Evolutionary conservation across 2,113 vertebrate species (phyloP).

Genomic region (Hippolais icterina): DNA sequence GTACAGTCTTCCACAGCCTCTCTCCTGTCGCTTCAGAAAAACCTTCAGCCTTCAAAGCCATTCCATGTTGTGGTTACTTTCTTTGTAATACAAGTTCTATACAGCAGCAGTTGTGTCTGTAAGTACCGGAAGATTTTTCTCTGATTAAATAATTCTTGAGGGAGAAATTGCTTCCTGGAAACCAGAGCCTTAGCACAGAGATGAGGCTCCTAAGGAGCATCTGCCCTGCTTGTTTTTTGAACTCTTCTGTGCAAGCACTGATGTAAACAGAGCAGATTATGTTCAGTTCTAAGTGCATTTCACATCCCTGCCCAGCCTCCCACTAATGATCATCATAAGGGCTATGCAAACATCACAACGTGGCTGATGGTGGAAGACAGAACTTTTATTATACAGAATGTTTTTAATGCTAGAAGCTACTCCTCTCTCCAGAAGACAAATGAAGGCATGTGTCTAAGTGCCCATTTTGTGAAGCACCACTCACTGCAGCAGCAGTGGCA

Average conservation of each 20-base stretch:
- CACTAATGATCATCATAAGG: not conserved
- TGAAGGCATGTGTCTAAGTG: rapidly evolving
- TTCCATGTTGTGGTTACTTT: not conserved
- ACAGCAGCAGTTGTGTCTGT: conserved; percentile 20
- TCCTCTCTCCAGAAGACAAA: not conserved
- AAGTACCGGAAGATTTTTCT: conserved; percentile 52
- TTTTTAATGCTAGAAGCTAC: not conserved
- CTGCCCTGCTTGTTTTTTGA: conserved; percentile 19
- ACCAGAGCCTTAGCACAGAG: conserved; percentile 35
- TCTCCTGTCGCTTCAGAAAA: not conserved
- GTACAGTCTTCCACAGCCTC: not conserved
- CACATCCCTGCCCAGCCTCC: not conserved
- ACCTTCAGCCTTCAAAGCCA: not conserved
- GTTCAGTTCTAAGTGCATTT: not conserved
- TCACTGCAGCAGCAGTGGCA: not conserved
- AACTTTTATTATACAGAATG: not conserved
- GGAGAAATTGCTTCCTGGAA: conserved; percentile 63
- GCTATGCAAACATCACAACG: not conserved
- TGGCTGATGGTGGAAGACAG: not conserved
- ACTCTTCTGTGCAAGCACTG: not conserved
- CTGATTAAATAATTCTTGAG: conserved; percentile 66
- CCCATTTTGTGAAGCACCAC: not conserved
- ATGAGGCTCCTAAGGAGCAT: conserved; percentile 14
- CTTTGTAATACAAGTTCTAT: not conserved
- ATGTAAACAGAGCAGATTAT: not conserved